Evolutionary conservation across 2,113 vertebrate species (phyloP).

Genomic region (Chaenogobius annularis): DNA sequence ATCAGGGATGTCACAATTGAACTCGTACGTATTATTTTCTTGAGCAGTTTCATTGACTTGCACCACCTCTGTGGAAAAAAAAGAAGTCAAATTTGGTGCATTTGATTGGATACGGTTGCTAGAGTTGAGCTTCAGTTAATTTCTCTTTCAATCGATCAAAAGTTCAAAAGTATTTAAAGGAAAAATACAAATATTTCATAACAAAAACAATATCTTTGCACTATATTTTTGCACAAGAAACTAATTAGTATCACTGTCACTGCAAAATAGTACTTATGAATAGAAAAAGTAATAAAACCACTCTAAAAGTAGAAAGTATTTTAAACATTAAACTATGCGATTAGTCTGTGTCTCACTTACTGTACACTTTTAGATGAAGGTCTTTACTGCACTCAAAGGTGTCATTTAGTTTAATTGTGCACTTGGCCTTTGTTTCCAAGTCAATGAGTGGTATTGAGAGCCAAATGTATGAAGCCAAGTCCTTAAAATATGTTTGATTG

Average conservation of each 20-base stretch:
- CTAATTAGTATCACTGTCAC: neutral
- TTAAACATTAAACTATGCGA: neutral
- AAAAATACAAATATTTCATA: too few relatives aligned
- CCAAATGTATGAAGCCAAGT: accelerated
- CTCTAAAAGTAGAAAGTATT: too few relatives aligned
- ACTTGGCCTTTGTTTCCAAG: constrained; percentile 34
- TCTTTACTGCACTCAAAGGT: constrained; percentile 1
- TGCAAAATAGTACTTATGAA: neutral
- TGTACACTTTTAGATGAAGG: constrained; percentile 46
- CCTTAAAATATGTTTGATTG: accelerated
- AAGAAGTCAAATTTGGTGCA: neutral
- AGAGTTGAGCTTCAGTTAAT: too few relatives aligned
- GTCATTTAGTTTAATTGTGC: constrained; percentile 3
- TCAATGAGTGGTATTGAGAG: neutral
- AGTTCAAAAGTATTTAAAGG: too few relatives aligned
- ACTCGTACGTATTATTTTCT: constrained; percentile 14
- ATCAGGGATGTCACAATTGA: constrained; percentile 64
- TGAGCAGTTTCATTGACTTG: neutral
- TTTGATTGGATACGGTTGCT: neutral
- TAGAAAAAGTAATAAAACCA: neutral
- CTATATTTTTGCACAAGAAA: neutral
- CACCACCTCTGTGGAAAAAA: constrained; percentile 46
- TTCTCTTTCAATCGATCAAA: too few relatives aligned
- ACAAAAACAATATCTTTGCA: neutral
- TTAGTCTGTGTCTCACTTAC: constrained; percentile 52